Conservation (phyloP, 2,113 vertebrate species). For the Theristicus caerulescens region DNA sequence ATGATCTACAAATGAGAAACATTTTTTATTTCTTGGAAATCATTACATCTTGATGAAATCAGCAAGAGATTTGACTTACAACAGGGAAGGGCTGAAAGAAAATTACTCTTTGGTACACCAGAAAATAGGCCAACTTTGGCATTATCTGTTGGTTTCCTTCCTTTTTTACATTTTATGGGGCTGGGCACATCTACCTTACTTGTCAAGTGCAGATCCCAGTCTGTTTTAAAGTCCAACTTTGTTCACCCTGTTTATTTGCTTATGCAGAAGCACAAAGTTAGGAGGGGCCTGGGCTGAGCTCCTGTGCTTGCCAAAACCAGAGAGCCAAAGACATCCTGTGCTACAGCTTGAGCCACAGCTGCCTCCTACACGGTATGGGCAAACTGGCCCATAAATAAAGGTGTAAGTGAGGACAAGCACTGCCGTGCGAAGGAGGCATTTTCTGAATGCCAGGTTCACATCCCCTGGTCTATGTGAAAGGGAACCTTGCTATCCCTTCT, state of each 20-base stretch:
- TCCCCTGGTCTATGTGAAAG: background rate
- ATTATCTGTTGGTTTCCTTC: background rate
- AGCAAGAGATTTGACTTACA: background rate
- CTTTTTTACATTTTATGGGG: background rate
- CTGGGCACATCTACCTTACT: background rate
- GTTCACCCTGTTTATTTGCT: background rate
- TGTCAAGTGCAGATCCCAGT: background rate
- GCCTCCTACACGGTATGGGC: background rate
- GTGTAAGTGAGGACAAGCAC: background rate
- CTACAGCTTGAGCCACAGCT: background rate
- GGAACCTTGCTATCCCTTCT: background rate
- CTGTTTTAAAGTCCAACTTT: background rate
- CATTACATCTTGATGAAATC: background rate
- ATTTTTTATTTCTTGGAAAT: background rate
- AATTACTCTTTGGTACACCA: background rate
- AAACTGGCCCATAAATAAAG: background rate
- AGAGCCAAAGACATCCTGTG: rapidly evolving
- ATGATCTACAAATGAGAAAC: background rate
- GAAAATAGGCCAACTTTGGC: background rate
- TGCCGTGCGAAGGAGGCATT: background rate
- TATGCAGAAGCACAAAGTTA: background rate
- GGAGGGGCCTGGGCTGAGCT: background rate
- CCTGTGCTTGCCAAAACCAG: rapidly evolving
- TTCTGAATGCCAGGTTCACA: background rate
- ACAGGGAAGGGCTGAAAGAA: background rate